Base-by-base conservation (phyloP, 2,113 vertebrate genomes). In the Panthera leo region DNA sequence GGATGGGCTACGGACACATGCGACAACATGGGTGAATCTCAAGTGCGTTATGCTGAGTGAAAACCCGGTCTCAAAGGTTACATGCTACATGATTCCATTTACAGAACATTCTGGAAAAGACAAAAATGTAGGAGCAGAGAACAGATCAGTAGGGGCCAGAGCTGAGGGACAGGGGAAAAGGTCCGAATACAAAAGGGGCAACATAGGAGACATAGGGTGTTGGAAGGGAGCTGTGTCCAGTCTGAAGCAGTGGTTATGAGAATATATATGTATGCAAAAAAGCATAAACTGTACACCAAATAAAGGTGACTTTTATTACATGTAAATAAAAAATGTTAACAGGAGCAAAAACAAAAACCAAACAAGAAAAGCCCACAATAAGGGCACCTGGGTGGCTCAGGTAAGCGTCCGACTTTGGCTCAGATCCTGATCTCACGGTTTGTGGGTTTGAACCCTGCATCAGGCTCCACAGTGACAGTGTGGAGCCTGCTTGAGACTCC, bases 31-130 rank as follows among this genome's bases (percentile, higher is more conserved):
- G 25, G 4, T 10, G 31, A 6, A 16, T 76, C 61, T 31, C 78
- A 58, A 10, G 34, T 5, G 51, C 12, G 19, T 45, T 27, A 2
- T 58, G 58, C 82, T 76, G n/a, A 78, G 11, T 42, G 51, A 73
- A 89, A 93, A 76, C 34, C 42, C 29, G 71, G 2, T 12, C 29
- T 80, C 63, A 71, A 70, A 83, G 8, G 27, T 16, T n/a, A 31
- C 18, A 45, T 21, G 7, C 70, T 13, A 2, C 4, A 29, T 45
- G 71, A 67, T 48, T 31, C 68, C 51, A 45, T 91, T 27, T 78
- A 36, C 21, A 7, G 78, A 63, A 90, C 45, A 31, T 55, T 79
- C 68, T 79, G 23, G 70, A 86, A 42, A 91, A 92, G 84, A 89
- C 29, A 89, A 45, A 45, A 88, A 55, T 68, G 34, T 7, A 61